Base-by-base conservation (phyloP, 2,113 vertebrate genomes). In the Poeciliopsis retropinna region DNA sequence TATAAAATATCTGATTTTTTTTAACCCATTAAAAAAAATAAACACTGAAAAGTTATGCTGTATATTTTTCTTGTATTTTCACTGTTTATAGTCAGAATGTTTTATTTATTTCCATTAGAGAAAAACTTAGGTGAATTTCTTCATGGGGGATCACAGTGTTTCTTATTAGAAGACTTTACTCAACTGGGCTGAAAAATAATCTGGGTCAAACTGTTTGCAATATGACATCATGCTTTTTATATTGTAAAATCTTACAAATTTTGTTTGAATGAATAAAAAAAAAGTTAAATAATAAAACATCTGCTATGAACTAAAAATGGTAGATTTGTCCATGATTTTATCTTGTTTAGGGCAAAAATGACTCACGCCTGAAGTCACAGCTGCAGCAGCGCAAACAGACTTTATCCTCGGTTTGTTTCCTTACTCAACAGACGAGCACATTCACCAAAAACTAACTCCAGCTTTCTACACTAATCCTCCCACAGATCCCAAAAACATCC, bases 401-500 rank as follows among this genome's bases (percentile, higher is more conserved):
- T 71, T 82, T 66, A 83, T 91, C 84, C 82, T 13, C 12, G 37
- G 75, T 82, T 87, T 72, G 76, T 61, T 67, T 60, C 63, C 67
- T 62, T 32, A 1, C 14, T 30, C 67, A 31, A 68, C 88, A 90
- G 88, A 84, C 88, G 86, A 84, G 2, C 78, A 13, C 74, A 37
- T 60, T 88, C 84, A 90, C 85, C 70, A 88, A 89, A 89, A 89
- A 89, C 80, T 64, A 80, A 79, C 65, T 57, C 73, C 71, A 41
- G 66, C 54, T 86, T 78, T 76, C 80, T 82, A 13, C 11, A 82
- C 51, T 57, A 85, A 84, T 87, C 76, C 72, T 83, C 72, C 28
- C 89, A 89, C 2, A 29, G 75, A 92, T 91, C 91, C 88, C 67
- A 83, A 89, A 88, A 87, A 69, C 88, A 70, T 72, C 54, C 30